Evolutionary conservation across 1,140 invertebrate species (phyloP).

Genomic region (Drosophila quadrilineata): DNA sequence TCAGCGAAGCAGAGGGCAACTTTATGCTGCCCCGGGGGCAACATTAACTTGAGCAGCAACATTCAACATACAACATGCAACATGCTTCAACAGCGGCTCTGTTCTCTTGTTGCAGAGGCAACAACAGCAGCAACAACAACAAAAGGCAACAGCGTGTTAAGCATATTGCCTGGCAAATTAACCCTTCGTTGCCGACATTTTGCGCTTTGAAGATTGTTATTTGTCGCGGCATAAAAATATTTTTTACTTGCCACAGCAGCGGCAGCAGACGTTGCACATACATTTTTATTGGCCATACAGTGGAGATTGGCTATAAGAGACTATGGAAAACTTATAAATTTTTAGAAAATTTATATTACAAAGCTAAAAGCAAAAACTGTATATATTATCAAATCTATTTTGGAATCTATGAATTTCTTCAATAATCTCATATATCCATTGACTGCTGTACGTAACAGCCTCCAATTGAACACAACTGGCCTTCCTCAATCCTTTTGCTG

Average conservation of each 20-base stretch:
- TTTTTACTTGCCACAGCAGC: conserved; percentile 59
- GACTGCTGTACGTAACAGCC: too few relatives aligned
- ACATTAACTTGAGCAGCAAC: conserved; percentile 43
- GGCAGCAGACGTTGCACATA: conserved; percentile 52
- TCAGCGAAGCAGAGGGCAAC: conserved; percentile 45
- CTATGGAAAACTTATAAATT: too few relatives aligned
- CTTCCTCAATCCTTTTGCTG: too few relatives aligned
- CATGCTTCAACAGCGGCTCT: conserved; percentile 24
- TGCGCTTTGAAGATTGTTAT: conserved; percentile 28
- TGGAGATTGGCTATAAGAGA: too few relatives aligned
- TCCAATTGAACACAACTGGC: too few relatives aligned
- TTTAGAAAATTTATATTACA: too few relatives aligned
- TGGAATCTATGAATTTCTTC: too few relatives aligned
- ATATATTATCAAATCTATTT: too few relatives aligned
- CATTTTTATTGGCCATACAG: conserved; percentile 33
- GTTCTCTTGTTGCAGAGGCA: conserved; percentile 18
- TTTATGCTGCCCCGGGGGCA: conserved; percentile 17
- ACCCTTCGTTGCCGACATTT: conserved; percentile 37
- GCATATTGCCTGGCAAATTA: conserved; percentile 52
- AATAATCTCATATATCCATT: too few relatives aligned
- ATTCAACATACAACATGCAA: too few relatives aligned
- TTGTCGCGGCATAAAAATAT: conserved; percentile 66
- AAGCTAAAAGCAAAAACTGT: too few relatives aligned
- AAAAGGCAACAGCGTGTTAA: conserved; percentile 55
- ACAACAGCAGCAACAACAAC: not conserved